A percentile compares a stretch with the other conserved stretches of the same genome.
phyloP scores from a whole-genome alignment of 2,797 vertebrate genomes.

The Pterois miles region DNA sequence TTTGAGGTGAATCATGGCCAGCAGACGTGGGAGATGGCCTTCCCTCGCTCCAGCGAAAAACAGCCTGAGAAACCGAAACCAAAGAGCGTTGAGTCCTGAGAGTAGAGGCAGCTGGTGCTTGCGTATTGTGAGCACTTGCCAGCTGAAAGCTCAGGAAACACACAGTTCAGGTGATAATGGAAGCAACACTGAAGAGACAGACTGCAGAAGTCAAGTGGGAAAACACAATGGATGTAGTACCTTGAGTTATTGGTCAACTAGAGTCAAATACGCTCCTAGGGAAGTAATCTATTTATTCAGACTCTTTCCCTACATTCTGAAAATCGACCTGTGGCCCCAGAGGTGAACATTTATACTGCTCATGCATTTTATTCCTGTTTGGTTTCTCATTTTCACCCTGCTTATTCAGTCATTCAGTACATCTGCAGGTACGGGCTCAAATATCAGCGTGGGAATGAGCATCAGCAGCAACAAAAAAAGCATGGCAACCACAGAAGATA shows the following conservation, averaged over 20 bases:
- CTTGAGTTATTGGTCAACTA: not conserved
- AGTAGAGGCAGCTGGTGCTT: conserved; percentile 50
- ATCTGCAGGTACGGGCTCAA: not conserved
- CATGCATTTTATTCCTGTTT: not conserved
- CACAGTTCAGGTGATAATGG: conserved; percentile 8
- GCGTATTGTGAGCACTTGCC: not conserved
- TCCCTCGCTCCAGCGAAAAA: conserved; percentile 90
- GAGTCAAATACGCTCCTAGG: not conserved
- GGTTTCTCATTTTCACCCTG: not conserved
- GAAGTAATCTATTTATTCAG: not conserved
- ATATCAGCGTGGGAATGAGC: not conserved
- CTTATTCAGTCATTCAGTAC: not conserved
- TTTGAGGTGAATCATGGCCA: conserved; percentile 90
- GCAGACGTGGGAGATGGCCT: conserved; percentile 86
- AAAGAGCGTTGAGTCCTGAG: conserved; percentile 15
- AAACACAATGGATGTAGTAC: not conserved
- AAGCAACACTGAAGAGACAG: not conserved
- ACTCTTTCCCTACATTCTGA: not conserved
- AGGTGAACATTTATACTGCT: not conserved
- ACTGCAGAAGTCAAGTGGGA: not conserved
- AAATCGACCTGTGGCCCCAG: not conserved
- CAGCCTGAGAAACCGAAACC: conserved; percentile 72
- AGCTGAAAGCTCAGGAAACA: conserved; percentile 21
- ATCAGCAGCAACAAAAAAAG: not conserved
- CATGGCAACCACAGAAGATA: not conserved